phyloP scores from a whole-genome alignment of 2,113 vertebrate genomes.

The Myiozetetes cayanensis region DNA sequence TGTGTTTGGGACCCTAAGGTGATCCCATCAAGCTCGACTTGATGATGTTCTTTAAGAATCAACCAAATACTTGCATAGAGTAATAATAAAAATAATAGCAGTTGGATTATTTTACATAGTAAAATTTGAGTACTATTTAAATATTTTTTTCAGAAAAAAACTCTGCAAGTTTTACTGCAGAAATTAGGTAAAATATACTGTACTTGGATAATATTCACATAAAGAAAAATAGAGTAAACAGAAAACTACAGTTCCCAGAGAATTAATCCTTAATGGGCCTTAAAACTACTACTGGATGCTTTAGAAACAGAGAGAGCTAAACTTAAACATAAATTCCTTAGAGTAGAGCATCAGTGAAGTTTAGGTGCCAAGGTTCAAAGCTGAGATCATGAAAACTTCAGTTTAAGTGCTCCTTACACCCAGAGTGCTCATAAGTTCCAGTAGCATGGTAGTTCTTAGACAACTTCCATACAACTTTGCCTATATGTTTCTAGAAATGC shows the following conservation, averaged over 20 bases:
- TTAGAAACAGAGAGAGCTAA: neutral
- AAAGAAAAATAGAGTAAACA: neutral
- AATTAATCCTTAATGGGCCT: neutral
- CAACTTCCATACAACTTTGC: neutral
- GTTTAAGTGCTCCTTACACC: neutral
- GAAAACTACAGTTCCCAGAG: neutral
- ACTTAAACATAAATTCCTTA: neutral
- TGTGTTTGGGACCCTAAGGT: neutral
- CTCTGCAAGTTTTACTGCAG: neutral
- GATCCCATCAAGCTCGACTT: neutral
- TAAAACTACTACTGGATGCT: neutral
- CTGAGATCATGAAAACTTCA: neutral
- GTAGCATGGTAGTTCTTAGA: neutral
- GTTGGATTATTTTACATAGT: neutral
- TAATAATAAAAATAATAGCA: neutral
- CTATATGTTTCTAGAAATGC: neutral
- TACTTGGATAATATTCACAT: neutral
- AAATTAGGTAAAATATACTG: neutral
- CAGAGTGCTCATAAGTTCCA: neutral
- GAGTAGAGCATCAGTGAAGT: neutral
- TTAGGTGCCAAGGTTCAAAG: neutral
- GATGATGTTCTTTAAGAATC: neutral
- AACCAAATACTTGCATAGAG: neutral
- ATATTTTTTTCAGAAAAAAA: neutral
- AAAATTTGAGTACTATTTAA: neutral